Conservation (phyloP, 2,113 vertebrate genomes). For the Argyrosomus japonicus region DNA sequence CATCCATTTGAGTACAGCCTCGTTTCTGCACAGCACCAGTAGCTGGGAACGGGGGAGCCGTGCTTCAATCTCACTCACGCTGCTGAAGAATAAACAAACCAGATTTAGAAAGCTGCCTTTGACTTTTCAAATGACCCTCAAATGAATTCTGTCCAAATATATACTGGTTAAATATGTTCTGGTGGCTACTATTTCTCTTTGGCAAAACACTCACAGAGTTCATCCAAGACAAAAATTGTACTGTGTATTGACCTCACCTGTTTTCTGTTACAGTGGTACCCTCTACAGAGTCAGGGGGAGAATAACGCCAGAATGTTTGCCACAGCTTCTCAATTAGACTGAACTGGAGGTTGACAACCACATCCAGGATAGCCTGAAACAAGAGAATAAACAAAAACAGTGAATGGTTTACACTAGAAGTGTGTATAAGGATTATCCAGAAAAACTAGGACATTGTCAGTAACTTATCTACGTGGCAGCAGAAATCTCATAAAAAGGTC, state of each 20-base stretch:
- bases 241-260: slow-evolving; percentile 72
- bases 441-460: not conserved
- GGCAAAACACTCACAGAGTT: not conserved
- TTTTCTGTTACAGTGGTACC: slow-evolving; percentile 85
- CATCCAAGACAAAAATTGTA: not conserved
- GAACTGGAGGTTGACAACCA: slow-evolving; percentile 96
- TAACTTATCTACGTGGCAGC: not conserved
- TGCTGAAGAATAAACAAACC: slow-evolving; percentile 59
- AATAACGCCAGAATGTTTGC: slow-evolving; percentile 97
- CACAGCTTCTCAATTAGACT: slow-evolving; percentile 97
- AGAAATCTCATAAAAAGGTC: not conserved
- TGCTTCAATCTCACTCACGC: slow-evolving; percentile 88
- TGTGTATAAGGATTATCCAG: not conserved
- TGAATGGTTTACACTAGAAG: not conserved
- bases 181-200: not conserved
- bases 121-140: not conserved
- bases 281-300: slow-evolving; percentile 86
- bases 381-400: not conserved
- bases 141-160: not conserved
- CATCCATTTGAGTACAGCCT: slow-evolving; percentile 96
- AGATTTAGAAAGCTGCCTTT: not conserved
- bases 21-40: slow-evolving; percentile 89
- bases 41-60: slow-evolving; percentile 89
- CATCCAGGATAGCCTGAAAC: slow-evolving; percentile 93
- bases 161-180: not conserved